Evolutionary conservation across 1,140 invertebrate genomes (phyloP), one percentile per base, ranked within the genome.

Genomic region (Drosophila prosaltans): DNA sequence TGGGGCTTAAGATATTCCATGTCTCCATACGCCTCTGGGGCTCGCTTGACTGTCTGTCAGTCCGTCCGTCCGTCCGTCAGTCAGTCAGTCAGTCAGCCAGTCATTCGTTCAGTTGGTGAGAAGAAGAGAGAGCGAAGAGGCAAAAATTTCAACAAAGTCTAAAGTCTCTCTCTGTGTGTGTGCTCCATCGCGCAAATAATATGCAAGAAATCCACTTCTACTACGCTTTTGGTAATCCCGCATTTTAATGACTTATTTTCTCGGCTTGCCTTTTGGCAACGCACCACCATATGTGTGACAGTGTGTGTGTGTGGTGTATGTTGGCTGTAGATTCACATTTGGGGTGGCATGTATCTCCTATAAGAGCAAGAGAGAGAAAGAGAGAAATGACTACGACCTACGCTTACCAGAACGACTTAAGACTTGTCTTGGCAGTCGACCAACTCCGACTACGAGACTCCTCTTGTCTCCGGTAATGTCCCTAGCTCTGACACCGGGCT

Each of bases 191-290:
- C 82, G 72, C 83, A 79, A 80, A 86, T 77, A 80, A 76, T 80
- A 86, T 88, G 80, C 83, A 86, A 62, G 79, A 81, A 86, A 86
- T 86, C 84, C 80, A 80, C 83, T 86, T 86, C 84, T 74, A 83
- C 84, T 74, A 80, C 84, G 83, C 84, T 77, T 83, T 80, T 67
- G 84, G 83, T 88, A 86, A 86, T 86, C 83, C 45, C 83, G 83
- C 83, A 88, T 88, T 86, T 86, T 86, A 86, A 86, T 86, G 83
- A 86, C 83, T 86, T 86, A 86, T 86, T 86, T 88, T 89, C 83
- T 88, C 67, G 72, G 68, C 65, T 85, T 76, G 83, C 82, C 82
- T 79, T 82, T 82, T 85, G 82, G 71, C 82, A 79, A 73, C 65
- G 51, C 67, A 58, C 69, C 60, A 67, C 45, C 77, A 81, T 88